Conservation (phyloP, 2,797 vertebrate species). For the Acanthurus leucopareius region DNA sequence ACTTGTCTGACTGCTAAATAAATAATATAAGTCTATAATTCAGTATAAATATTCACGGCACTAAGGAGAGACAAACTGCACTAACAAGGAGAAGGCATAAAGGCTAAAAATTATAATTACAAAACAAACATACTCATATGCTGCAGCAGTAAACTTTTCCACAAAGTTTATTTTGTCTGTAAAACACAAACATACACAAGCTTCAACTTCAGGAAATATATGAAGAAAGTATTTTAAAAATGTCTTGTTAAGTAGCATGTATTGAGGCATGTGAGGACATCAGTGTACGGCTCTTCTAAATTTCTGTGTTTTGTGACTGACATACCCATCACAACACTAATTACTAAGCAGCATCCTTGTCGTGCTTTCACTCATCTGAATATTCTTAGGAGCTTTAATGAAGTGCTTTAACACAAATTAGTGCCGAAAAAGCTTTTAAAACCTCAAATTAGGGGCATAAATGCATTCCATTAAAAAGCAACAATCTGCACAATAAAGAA, state of each 20-base stretch:
- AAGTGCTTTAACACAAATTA: conserved; percentile 46
- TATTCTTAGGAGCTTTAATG: conserved; percentile 50
- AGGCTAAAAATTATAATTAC: background rate
- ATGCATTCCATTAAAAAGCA: conserved; percentile 51
- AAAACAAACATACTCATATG: background rate
- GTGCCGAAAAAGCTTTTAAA: conserved; percentile 46
- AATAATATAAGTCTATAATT: background rate
- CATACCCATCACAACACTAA: conserved; percentile 46
- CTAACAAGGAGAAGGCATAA: background rate
- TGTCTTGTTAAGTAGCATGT: conserved; percentile 1
- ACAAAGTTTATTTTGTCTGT: background rate
- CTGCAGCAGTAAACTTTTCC: background rate
- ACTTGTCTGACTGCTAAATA: background rate
- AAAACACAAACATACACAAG: background rate
- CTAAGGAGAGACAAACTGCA: background rate
- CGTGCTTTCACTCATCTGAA: conserved; percentile 44
- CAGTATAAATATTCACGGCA: background rate
- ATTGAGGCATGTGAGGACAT: conserved; percentile 15
- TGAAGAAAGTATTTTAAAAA: conserved; percentile 22
- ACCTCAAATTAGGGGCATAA: conserved; percentile 24
- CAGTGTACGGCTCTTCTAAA: background rate
- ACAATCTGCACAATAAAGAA: conserved; percentile 27
- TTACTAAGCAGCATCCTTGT: conserved; percentile 51
- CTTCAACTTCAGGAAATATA: background rate
- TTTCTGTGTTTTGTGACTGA: conserved; percentile 33